Percentiles rank a stretch among this genome's conserved stretches.
Evolutionary conservation across 1,140 invertebrate species (phyloP).

Genomic region (Pinna nobilis): DNA sequence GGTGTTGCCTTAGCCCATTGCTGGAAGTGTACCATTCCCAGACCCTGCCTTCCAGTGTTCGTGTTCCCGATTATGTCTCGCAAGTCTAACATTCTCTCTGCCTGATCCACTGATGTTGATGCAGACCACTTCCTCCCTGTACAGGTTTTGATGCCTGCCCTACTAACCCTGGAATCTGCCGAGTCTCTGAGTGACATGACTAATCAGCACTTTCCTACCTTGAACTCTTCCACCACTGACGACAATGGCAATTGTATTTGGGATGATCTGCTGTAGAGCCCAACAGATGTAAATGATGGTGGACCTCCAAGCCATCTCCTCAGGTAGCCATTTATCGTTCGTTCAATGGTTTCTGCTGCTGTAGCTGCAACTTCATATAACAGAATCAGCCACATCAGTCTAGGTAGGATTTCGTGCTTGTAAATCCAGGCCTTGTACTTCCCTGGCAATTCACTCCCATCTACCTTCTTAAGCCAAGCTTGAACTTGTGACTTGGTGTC

Average conservation of each 20-base stretch:
- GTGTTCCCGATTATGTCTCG: too few relatives aligned
- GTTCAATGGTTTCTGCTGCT: too few relatives aligned
- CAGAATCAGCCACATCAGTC: too few relatives aligned
- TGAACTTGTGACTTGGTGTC: too few relatives aligned
- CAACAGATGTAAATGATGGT: slow-evolving; percentile 20
- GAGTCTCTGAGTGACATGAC: slow-evolving; percentile 23
- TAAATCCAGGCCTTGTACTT: too few relatives aligned
- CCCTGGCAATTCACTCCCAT: too few relatives aligned
- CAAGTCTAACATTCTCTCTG: slow-evolving; percentile 16
- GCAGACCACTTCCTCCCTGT: slow-evolving; percentile 8
- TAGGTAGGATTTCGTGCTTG: not conserved
- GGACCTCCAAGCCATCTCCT: slow-evolving; percentile 26
- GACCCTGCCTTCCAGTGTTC: not conserved
- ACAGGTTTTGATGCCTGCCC: slow-evolving; percentile 24
- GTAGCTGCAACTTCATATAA: not conserved
- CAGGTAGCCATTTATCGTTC: too few relatives aligned
- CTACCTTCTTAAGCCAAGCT: not conserved
- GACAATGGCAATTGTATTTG: slow-evolving; percentile 21
- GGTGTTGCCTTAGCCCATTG: slow-evolving; percentile 21
- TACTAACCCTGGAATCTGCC: slow-evolving; percentile 8
- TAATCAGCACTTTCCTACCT: slow-evolving; percentile 12
- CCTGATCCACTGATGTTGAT: slow-evolving; percentile 10
- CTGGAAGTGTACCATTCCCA: slow-evolving; percentile 10
- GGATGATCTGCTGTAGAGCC: slow-evolving; percentile 14
- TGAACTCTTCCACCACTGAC: slow-evolving; percentile 22